Base-by-base conservation (phyloP, 1,140 invertebrate species). In the Drosophila tani region DNA sequence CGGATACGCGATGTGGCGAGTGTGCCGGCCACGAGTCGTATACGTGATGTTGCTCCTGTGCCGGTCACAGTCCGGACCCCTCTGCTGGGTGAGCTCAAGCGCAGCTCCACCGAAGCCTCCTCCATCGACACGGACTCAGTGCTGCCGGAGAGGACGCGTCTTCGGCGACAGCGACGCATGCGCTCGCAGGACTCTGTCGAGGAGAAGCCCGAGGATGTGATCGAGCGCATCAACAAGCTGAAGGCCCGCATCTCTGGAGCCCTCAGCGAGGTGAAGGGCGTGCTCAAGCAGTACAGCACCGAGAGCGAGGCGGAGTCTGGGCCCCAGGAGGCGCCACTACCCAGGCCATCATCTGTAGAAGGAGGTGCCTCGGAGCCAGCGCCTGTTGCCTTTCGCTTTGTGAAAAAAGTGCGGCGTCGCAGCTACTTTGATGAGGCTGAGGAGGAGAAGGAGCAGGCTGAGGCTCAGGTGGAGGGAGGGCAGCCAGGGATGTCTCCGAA, bases 201-300 rank as follows among this genome's bases (percentile, higher is more conserved):
- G 57, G 91, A 92, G 49, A 86, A 85, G 24, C 84, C 84, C 0
- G 84, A 92, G 49, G 91, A 92, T 82, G 84, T 91, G 0, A 83
- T 92, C 2, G 90, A 88, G 38, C 73, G 91, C 1, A 50, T 92
- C 2, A 92, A 92, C 58, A 91, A 86, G 19, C 71, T 92, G 0
- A 88, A 91, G 24, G 91, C 84, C 3, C 85, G 91, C 24, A 92
- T 92, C 21, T 80, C 91, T 1, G 92, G 81, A 0, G 84, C 91
- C 0, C 62, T 92, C 0, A 92, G 75, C 27, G 91, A 92, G 50
- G 91, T 92, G 0, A 92, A 92, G 45, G 79, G 70, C 1, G 91
- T 92, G 9, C 66, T 92, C 1, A 92, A 91, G 50, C 86, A 92
- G 45, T 92, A 92, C 49, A 92, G 91, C 59, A 90, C 86, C 2